Evolutionary conservation across 1,140 invertebrate genomes (phyloP), one percentile per base, ranked within the genome.

Genomic region (Archivesica marissinica): DNA sequence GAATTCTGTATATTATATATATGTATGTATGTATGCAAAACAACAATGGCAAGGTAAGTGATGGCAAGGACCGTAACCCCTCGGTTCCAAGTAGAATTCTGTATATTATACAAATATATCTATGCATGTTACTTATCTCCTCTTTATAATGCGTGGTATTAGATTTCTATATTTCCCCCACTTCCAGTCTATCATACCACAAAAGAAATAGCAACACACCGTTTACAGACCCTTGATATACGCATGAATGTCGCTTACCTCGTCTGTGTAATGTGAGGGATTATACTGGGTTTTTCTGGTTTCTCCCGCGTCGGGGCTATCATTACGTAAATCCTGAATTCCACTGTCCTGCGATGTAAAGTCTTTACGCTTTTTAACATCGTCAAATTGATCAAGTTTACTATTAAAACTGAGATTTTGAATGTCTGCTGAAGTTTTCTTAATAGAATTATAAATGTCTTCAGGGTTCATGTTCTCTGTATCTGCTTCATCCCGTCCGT

Each of bases 401-500:
- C 91, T 94, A 92, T 96, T 96, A 88, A 96, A 96, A 90, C 96
- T 97, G 88, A 97, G 97, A 94, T 97, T 97, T 90, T 98, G 97
- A 93, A 99, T 99, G 95, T 99, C 98, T 25, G 97, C 97, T 2
- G 98, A 98, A 52, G 98, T 99, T 91, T 97, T 96, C 80, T 97
- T 95, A 74, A 99, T 96, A 80, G 97, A 97, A 92, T 96, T 94
- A 87, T 94, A 95, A 56, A 98, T 96, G 92, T 99, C 98, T 92
- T 98, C 97, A 23, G 97, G 96, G 92, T 96, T 97, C 85, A 97
- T 94, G 89, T 96, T 95, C 90, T 97, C 96, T 68, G 96, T 96
- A 86, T 95, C 95, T 79, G 93, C 93, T 64, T 93, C 92, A 35
- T 95, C 94, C 30, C 86, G 90, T 47, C 89, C 47, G 64, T 85